A percentile compares a stretch with the other conserved stretches of the same genome.
Evolutionary conservation across 1,140 invertebrate species (phyloP).

Genomic region (Camponotus pennsylvanicus): DNA sequence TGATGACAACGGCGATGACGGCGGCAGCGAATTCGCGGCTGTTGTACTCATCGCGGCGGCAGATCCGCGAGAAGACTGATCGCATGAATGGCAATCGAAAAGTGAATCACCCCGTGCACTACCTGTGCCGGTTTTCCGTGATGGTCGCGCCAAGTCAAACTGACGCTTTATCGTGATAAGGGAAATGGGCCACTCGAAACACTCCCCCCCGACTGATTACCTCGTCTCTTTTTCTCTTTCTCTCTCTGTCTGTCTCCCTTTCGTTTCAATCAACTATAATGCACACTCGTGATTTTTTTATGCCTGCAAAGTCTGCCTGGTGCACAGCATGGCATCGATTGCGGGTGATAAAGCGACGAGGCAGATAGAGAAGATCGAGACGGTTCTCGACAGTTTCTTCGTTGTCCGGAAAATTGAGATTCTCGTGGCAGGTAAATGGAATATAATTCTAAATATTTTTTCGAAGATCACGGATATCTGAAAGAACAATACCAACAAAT

Average conservation of each 20-base stretch:
- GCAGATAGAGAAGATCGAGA: not conserved
- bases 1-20: conserved; percentile 6
- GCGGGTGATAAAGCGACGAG: conserved; percentile 6
- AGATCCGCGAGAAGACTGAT: conserved; percentile 62
- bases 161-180: conserved; percentile 77
- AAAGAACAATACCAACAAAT: conserved; percentile 8
- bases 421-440: not conserved
- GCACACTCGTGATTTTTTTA: conserved; percentile 24
- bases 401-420: not conserved
- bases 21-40: conserved; percentile 3
- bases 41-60: conserved; percentile 62
- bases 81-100: conserved; percentile 49
- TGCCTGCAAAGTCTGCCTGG: not conserved
- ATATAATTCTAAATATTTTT: conserved; percentile 3
- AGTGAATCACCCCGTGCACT: conserved; percentile 61
- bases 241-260: not conserved
- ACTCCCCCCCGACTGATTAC: conserved; percentile 24
- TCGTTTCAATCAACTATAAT: conserved; percentile 4
- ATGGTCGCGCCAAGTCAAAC: conserved; percentile 50
- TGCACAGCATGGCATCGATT: conserved; percentile 5
- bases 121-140: conserved; percentile 12
- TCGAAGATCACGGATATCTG: not conserved
- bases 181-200: conserved; percentile 78
- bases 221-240: not conserved
- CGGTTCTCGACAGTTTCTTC: not conserved